Percentiles rank a stretch among this genome's conserved stretches.
Evolutionary conservation across 2,113 vertebrate species (phyloP).

Genomic region (Anoplopoma fimbria): DNA sequence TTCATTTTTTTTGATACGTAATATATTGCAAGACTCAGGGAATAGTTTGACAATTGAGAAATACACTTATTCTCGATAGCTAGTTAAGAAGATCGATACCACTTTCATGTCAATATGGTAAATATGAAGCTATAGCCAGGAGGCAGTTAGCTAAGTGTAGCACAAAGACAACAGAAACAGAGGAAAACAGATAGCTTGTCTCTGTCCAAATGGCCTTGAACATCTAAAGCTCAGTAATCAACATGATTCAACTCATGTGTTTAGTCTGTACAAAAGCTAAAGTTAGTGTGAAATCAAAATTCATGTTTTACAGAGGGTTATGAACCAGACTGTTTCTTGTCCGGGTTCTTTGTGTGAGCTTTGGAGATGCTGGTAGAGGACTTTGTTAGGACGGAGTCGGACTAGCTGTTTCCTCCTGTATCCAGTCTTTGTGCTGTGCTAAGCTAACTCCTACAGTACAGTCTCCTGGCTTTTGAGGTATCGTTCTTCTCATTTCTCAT

Average conservation of each 20-base stretch:
- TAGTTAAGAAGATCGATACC: not conserved
- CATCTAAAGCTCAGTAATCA: not conserved
- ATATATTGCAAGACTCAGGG: not conserved
- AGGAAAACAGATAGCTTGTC: not conserved
- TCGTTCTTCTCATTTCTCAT: not conserved
- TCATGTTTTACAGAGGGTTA: not conserved
- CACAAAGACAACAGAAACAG: conserved; percentile 8
- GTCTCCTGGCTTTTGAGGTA: not conserved
- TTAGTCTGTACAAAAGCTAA: not conserved
- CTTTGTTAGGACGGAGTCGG: not conserved
- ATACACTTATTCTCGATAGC: not conserved
- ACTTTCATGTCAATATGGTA: not conserved
- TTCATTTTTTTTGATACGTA: not conserved
- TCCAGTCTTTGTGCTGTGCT: not conserved
- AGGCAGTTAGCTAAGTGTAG: not conserved
- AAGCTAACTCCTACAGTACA: not conserved
- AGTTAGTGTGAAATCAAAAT: not conserved
- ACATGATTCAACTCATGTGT: not conserved
- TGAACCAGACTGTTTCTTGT: not conserved
- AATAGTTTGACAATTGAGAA: not conserved
- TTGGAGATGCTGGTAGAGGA: not conserved
- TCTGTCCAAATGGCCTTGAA: not conserved
- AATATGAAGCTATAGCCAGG: not conserved
- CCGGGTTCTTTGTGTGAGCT: not conserved
- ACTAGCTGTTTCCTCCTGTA: not conserved